phyloP scores from a whole-genome alignment of 2,113 vertebrate genomes.

The Euleptes europaea region DNA sequence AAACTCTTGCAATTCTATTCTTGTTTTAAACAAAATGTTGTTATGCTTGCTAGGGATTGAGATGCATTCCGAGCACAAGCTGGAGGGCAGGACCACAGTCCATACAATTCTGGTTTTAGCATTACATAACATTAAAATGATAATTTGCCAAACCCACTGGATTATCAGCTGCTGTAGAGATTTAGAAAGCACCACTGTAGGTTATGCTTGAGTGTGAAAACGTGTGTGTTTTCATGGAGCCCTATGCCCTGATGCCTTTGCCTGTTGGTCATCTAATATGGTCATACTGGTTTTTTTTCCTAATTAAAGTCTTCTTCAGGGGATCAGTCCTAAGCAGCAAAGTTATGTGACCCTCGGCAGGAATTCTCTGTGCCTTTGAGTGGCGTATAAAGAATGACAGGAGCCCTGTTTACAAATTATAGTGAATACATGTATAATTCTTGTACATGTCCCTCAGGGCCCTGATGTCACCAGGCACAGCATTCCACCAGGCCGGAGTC shows the following conservation, averaged over 20 bases:
- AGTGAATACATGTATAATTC: too few species aligned
- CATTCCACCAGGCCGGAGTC: too few species aligned
- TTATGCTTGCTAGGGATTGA: background rate
- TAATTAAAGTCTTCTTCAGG: background rate
- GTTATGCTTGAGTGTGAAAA: background rate
- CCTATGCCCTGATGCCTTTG: background rate
- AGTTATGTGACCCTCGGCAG: background rate
- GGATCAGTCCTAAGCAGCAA: background rate
- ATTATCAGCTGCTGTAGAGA: background rate
- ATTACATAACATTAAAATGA: background rate
- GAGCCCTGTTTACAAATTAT: too few species aligned
- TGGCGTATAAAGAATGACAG: background rate
- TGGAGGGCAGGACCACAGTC: background rate
- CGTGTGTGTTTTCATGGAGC: background rate
- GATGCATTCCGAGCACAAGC: background rate
- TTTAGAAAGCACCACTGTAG: background rate
- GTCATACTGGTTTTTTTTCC: background rate
- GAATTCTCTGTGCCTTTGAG: background rate
- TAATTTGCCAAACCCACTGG: background rate
- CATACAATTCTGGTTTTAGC: background rate
- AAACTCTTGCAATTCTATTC: background rate
- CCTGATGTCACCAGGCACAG: too few species aligned
- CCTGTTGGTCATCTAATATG: background rate
- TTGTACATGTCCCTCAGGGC: too few species aligned
- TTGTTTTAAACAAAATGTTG: background rate